A percentile compares a stretch with the other conserved stretches of the same genome.
Conservation (phyloP, 2,888 invertebrate genomes). For the Tipula vernalis region DNA sequence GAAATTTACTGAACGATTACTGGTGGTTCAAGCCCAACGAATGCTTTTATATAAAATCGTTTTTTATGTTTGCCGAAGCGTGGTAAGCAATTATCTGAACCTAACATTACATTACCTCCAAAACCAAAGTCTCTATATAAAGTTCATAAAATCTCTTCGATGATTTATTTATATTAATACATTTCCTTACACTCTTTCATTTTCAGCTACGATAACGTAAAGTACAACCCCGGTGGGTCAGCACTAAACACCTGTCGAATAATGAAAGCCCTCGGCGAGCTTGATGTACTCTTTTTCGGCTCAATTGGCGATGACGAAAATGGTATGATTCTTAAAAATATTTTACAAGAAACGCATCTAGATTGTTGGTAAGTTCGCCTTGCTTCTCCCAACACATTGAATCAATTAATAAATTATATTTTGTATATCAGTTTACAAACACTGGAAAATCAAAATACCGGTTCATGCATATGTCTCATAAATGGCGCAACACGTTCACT, state of each 20-base stretch:
- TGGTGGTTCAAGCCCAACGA: too few relatives aligned
- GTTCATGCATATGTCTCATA: constrained; percentile 39
- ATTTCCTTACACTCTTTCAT: background rate
- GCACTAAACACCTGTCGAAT: constrained; percentile 40
- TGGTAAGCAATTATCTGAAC: too few relatives aligned
- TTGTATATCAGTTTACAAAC: constrained; percentile 24
- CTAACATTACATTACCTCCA: too few relatives aligned
- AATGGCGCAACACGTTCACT: constrained; percentile 36
- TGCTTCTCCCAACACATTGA: background rate
- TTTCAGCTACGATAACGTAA: background rate
- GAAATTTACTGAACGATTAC: too few relatives aligned
- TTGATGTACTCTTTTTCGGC: constrained; percentile 39
- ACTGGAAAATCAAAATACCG: constrained; percentile 34
- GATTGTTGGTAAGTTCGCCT: constrained; percentile 27
- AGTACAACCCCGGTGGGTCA: constrained; percentile 32
- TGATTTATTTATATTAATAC: background rate
- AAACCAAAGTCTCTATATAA: too few relatives aligned
- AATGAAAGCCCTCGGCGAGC: constrained; percentile 23
- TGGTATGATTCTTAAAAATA: constrained; percentile 31
- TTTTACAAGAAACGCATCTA: constrained; percentile 34
- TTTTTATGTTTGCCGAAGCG: too few relatives aligned
- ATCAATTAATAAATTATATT: background rate
- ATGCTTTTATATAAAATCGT: too few relatives aligned
- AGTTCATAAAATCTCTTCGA: too few relatives aligned
- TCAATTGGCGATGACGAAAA: constrained; percentile 39